Evolutionary conservation across 2,888 invertebrate genomes (phyloP).

Genomic region (Megaustenia siamemsis): DNA sequence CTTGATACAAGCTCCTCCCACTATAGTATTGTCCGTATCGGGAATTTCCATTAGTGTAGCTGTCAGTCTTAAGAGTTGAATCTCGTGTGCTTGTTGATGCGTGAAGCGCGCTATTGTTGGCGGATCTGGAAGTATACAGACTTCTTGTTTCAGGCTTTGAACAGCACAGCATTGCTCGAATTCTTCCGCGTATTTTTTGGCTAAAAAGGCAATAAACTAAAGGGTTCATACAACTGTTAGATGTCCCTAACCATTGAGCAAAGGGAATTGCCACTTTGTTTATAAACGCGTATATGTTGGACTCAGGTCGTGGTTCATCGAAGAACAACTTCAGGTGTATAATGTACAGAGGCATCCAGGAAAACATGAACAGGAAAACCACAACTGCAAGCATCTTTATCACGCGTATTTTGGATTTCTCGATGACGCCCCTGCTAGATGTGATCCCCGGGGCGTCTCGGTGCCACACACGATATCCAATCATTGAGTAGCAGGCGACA

Average conservation of each 20-base stretch:
- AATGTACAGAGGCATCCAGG: slow-evolving; percentile 92
- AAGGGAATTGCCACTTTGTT: slow-evolving; percentile 80
- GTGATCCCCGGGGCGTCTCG: slow-evolving; percentile 92
- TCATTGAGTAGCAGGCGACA: slow-evolving; percentile 93
- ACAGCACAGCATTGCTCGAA: slow-evolving; percentile 77
- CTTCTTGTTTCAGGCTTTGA: slow-evolving; percentile 87
- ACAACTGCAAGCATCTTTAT: slow-evolving; percentile 96
- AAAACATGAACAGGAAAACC: slow-evolving; percentile 93
- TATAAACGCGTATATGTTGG: slow-evolving; percentile 93
- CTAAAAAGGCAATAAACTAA: slow-evolving; percentile 96
- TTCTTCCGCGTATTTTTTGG: slow-evolving; percentile 81
- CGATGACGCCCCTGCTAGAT: slow-evolving; percentile 69
- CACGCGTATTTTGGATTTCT: slow-evolving; percentile 95
- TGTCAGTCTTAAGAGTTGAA: slow-evolving; percentile 22
- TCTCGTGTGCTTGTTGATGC: slow-evolving; percentile 55
- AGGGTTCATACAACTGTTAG: slow-evolving; percentile 95
- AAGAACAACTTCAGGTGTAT: slow-evolving; percentile 87
- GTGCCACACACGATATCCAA: slow-evolving; percentile 94
- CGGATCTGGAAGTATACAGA: slow-evolving; percentile 64
- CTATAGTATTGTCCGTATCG: slow-evolving; percentile 26
- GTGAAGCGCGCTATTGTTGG: slow-evolving; percentile 69
- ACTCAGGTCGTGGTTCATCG: slow-evolving; percentile 35
- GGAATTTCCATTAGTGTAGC: slow-evolving; percentile 13
- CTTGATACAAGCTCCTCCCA: slow-evolving; percentile 16
- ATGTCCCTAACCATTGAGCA: slow-evolving; percentile 60